These are phyloP conservation scores for Drosophila neotestacea DNA, from an alignment of 2,888 invertebrate genomes.

Conservation along the genomic window DNA sequence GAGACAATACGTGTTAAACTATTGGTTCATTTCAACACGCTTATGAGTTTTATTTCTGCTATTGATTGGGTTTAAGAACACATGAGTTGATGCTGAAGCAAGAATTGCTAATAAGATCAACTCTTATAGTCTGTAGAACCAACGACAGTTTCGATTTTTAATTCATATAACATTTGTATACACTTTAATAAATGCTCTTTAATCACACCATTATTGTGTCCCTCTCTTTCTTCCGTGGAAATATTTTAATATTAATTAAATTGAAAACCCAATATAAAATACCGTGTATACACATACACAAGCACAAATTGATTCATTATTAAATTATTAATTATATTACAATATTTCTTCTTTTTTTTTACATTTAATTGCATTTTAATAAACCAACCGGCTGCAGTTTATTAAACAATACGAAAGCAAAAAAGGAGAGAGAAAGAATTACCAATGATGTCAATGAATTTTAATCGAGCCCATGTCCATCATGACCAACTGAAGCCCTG, in stretches of 20 bases:
- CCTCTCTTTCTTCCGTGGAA: constrained; percentile 1
- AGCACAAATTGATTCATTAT: constrained; percentile 41
- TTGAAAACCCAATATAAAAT: constrained; percentile 52
- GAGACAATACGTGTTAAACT: background rate
- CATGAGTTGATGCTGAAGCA: background rate
- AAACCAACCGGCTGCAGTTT: constrained; percentile 60
- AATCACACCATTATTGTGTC: background rate
- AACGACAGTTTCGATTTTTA: background rate
- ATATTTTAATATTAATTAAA: constrained; percentile 71
- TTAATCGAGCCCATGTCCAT: constrained; percentile 46
- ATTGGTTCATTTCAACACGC: background rate
- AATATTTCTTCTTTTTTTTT: constrained; percentile 1
- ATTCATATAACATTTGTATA: constrained; percentile 1
- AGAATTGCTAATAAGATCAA: background rate
- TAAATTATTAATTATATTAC: constrained; percentile 67
- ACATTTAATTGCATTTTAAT: constrained; percentile 25
- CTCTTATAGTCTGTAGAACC: background rate
- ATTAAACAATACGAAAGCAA: constrained; percentile 57
- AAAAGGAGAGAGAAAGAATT: background rate
- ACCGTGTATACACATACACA: constrained; percentile 4
- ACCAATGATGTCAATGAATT: constrained; percentile 59
- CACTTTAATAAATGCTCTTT: background rate
- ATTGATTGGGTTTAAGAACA: background rate
- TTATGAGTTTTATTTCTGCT: background rate
- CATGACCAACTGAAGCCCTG: constrained; percentile 14